A percentile compares a stretch with the other conserved stretches of the same genome.
Conservation (phyloP, 2,797 vertebrate genomes). For the Acrossocheilus fasciatus region DNA sequence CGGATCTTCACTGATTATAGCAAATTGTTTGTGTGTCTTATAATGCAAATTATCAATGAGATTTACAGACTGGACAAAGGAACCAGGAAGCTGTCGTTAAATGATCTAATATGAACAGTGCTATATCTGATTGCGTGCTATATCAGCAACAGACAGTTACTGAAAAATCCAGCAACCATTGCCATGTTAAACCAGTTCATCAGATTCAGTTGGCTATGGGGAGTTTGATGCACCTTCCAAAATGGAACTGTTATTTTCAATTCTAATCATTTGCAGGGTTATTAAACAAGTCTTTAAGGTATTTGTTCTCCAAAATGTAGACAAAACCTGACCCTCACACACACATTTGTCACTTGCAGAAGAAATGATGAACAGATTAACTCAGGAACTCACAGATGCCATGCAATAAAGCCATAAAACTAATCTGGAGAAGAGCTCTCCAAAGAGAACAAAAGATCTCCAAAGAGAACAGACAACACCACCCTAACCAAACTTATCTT, state of each 20-base stretch:
- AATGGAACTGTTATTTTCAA: neutral
- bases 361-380: neutral
- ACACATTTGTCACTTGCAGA: neutral
- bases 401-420: too few species aligned
- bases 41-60: neutral
- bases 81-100: neutral
- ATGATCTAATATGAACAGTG: neutral
- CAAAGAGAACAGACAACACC: too few species aligned
- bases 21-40: neutral
- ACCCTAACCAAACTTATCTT: too few species aligned
- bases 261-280: neutral
- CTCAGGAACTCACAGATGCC: too few species aligned
- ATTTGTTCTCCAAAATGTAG: neutral
- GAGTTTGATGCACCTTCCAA: neutral
- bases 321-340: neutral
- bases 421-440: too few species aligned
- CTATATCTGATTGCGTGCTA: neutral
- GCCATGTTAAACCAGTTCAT: neutral
- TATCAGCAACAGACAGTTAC: neutral
- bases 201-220: neutral
- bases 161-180: neutral
- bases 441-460: too few species aligned
- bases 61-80: neutral
- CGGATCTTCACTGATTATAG: neutral
- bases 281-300: neutral